A percentile compares a stretch with the other conserved stretches of the same genome.
Evolutionary conservation across 2,113 vertebrate genomes (phyloP).

Genomic region (Riparia riparia): DNA sequence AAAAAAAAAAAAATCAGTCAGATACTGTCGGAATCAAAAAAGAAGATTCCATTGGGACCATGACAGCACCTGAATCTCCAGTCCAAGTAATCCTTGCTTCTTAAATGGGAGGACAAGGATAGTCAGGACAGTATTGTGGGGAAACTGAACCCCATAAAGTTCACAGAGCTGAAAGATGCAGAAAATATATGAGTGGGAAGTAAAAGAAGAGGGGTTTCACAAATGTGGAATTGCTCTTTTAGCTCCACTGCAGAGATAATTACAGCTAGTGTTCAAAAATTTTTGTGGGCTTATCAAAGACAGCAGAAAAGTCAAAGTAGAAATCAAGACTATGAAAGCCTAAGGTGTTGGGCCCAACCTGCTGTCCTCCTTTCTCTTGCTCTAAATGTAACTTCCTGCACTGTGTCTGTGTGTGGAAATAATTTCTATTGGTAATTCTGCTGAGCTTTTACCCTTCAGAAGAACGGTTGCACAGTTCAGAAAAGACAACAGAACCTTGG

Average conservation of each 20-base stretch:
- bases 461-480: not conserved
- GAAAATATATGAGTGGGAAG: not conserved
- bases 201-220: not conserved
- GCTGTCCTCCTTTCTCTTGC: not conserved
- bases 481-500: conserved; percentile 11
- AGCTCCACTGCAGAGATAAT: not conserved
- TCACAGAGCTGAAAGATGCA: not conserved
- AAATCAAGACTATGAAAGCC: not conserved
- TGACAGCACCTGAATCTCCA: not conserved
- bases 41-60: not conserved
- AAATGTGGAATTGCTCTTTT: not conserved
- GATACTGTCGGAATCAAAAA: not conserved
- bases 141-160: not conserved
- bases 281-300: not conserved
- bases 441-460: conserved; percentile 7
- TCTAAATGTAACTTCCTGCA: not conserved
- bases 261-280: not conserved
- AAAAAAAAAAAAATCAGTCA: not conserved
- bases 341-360: not conserved
- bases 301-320: not conserved
- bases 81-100: not conserved
- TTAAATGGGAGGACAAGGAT: not conserved
- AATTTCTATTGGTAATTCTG: not conserved
- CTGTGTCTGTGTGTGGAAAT: not conserved
- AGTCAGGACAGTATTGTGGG: not conserved